These are phyloP conservation scores for Drosophila aff. DNA, from an alignment of 1,140 invertebrate genomes.

Conservation along the genomic window DNA sequence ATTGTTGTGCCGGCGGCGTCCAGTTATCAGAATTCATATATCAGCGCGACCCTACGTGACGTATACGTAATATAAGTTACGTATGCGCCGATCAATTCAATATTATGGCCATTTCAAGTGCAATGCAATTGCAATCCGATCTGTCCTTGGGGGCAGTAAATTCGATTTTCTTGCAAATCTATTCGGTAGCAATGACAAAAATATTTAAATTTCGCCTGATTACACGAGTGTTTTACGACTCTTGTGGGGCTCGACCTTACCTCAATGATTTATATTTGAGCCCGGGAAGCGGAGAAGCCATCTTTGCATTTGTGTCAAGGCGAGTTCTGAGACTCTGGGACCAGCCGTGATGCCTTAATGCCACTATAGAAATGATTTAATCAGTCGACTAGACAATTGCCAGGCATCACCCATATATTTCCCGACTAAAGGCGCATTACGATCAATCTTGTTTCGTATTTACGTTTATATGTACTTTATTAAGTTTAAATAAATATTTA, in stretches of 20 bases:
- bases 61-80: conserved; percentile 76
- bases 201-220: conserved; percentile 71
- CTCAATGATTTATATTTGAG: conserved; percentile 45
- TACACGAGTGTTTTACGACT: conserved; percentile 54
- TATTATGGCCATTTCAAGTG: conserved; percentile 74
- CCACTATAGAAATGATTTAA: conserved; percentile 41
- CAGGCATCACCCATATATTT: background rate
- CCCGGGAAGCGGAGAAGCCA: conserved; percentile 25
- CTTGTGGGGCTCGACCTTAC: conserved; percentile 53
- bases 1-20: conserved; percentile 59
- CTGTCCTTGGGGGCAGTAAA: conserved; percentile 56
- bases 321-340: conserved; percentile 1
- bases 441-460: conserved; percentile 32
- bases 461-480: conserved; percentile 77
- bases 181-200: conserved; percentile 54
- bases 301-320: conserved; percentile 56
- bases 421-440: background rate
- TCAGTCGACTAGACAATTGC: conserved; percentile 2
- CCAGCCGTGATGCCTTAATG: conserved; percentile 33
- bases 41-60: conserved; percentile 39
- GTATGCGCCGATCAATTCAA: conserved; percentile 67
- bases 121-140: conserved; percentile 64
- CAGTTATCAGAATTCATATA: conserved; percentile 70
- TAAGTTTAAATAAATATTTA: conserved; percentile 83
- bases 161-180: conserved; percentile 42